Base-by-base conservation (phyloP, 2,888 invertebrate genomes). In the Tanaodytes sp. region DNA sequence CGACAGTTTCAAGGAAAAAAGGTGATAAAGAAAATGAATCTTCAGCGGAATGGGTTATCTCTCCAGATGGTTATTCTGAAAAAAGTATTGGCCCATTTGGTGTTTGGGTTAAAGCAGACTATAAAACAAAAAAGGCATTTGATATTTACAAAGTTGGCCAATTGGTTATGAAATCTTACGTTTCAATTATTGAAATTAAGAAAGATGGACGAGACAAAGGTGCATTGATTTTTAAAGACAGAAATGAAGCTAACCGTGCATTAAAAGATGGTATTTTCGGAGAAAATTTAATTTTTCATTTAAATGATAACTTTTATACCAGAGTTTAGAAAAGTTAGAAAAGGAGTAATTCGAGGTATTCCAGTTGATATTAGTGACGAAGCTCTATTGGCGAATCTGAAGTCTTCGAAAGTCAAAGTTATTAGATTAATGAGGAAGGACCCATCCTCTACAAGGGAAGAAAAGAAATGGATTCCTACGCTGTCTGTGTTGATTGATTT, bases 401-500 rank as follows among this genome's bases (percentile, higher is more conserved):
- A 12, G n/a, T 30, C 30, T 8, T 14, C 36, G 12, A n/a, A n/a
- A n/a, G n/a, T n/a, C n/a, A n/a, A 1, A 36, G 6, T 36, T 15
- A 15, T 15, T 14, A 36, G 15, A 36, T 36, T 6, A 36, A 36
- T 36, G 12, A 15, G 14, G n/a, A n/a, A 8, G 14, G 36, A 36
- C 1, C 12, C 15, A 12, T 9, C 9, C 14, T 12, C n/a, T 15
- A n/a, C n/a, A n/a, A n/a, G n/a, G n/a, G n/a, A n/a, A n/a, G n/a
- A n/a, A n/a, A n/a, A 61, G 6, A 61, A 42, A 12, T 61, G 59
- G 59, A 42, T 61, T 12, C 51, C 59, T 1, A 61, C 59, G 1
- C 51, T 11, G 36, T 61, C 3, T n/a, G n/a, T n/a, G n/a, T n/a
- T n/a, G n/a, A n/a, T n/a, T n/a, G n/a, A n/a, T n/a, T 61, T 51